Evolutionary conservation across 2,888 invertebrate species (phyloP), one percentile per base, ranked within the genome.

Genomic region (Pachycephus smyrnensis): DNA sequence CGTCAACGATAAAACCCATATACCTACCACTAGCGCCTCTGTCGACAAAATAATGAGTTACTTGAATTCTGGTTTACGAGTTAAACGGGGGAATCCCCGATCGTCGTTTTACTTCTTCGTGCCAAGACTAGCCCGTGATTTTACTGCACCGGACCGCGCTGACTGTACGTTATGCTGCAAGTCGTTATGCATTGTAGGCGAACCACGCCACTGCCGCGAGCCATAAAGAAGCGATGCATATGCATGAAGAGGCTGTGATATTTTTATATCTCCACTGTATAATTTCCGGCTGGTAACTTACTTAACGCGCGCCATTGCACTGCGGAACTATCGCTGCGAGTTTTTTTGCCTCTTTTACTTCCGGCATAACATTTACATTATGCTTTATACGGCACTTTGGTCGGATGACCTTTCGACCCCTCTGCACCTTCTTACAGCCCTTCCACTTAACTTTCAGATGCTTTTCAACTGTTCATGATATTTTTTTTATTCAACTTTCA

Each of bases 241-340:
- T 82, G 84, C 81, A 80, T 78, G 80, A 84, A 75, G 73, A 35
- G 78, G 69, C 77, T 75, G 71, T 77, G 77, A 83, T 80, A 81
- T 83, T 83, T 85, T 83, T 80, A 79, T 80, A 73, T 77, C 73
- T 74, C 69, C 79, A 75, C 79, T 9, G 73, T 71, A 78, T 77
- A 80, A 80, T 81, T 84, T 84, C 81, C 84, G 75, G 76, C 76
- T 33, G 75, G 55, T 82, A 81, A 81, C 77, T 68, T 15, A 31
- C 74, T 68, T 74, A 55, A 55, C 55, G 55, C 55, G 55, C 55
- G 23, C 55, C 55, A 55, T 55, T 55, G 55, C 55, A 23, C 23
- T 55, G 55, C 55, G 55, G 55, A 55, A 55, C 55, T 55, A 55
- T 55, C 55, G 55, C 55, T 9, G 55, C 55, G 15, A 55, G 55